A percentile compares a stretch with the other conserved stretches of the same genome.
Evolutionary conservation across 2,888 invertebrate genomes (phyloP).

Genomic region (Antheraea yamamai): DNA sequence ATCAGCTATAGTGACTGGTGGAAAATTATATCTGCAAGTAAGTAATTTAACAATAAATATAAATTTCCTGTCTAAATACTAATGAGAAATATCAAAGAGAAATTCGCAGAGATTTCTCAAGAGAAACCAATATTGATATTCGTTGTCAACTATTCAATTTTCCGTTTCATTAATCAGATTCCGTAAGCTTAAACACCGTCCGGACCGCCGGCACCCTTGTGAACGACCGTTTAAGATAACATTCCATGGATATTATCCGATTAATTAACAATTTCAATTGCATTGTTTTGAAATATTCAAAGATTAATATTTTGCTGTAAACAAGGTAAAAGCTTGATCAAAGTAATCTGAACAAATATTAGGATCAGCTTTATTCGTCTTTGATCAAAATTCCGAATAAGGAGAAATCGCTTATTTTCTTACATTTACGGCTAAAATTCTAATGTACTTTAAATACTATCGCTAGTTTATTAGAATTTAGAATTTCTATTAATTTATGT

Average conservation of each 20-base stretch:
- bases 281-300: neutral
- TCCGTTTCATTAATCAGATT: constrained; percentile 19
- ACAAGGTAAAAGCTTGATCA: neutral
- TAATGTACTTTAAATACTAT: too few species aligned
- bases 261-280: constrained; percentile 33
- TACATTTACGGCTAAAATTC: too few species aligned
- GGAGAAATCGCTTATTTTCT: too few species aligned
- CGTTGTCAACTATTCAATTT: constrained; percentile 12
- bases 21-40: neutral
- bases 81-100: neutral
- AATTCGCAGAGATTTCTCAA: constrained; percentile 1
- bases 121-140: constrained; percentile 10
- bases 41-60: neutral
- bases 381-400: too few species aligned
- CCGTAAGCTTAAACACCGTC: constrained; percentile 15
- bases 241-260: constrained; percentile 36
- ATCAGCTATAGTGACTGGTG: neutral
- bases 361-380: neutral
- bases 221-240: constrained; percentile 38
- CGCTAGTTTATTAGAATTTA: too few species aligned
- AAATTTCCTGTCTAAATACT: neutral
- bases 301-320: neutral
- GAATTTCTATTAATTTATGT: too few species aligned
- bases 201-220: constrained; percentile 27
- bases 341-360: neutral